phyloP scores from a whole-genome alignment of 2,113 vertebrate species.

The Ptyas mucosa region DNA sequence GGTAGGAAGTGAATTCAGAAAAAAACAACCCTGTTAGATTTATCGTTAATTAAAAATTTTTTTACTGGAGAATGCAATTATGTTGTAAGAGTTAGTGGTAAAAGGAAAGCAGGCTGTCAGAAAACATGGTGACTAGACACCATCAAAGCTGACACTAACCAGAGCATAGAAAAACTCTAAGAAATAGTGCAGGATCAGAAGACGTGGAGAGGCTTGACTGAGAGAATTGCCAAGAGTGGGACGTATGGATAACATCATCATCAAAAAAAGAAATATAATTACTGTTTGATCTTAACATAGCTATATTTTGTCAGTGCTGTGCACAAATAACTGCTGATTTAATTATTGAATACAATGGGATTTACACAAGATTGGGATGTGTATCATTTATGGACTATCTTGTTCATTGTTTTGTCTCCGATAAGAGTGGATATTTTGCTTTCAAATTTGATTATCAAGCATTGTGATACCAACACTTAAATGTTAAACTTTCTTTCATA shows the following conservation, averaged over 20 bases:
- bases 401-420: not conserved
- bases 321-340: not conserved
- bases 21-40: not conserved
- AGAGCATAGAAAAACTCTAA: not conserved
- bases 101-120: not conserved
- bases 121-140: not conserved
- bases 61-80: not conserved
- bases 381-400: not conserved
- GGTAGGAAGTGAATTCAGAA: not conserved
- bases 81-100: not conserved
- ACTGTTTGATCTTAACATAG: not conserved
- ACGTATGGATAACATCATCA: not conserved
- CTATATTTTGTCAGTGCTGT: not conserved
- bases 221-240: not conserved
- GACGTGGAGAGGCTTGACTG: not conserved
- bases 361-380: not conserved
- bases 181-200: not conserved
- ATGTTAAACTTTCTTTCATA: slow-evolving; percentile 17
- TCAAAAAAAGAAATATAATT: not conserved
- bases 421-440: not conserved
- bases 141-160: not conserved
- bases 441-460: not conserved
- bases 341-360: not conserved
- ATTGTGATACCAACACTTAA: not conserved
- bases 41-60: not conserved